phyloP scores from a whole-genome alignment of 2,113 vertebrate species.

The Glareola pratincola region DNA sequence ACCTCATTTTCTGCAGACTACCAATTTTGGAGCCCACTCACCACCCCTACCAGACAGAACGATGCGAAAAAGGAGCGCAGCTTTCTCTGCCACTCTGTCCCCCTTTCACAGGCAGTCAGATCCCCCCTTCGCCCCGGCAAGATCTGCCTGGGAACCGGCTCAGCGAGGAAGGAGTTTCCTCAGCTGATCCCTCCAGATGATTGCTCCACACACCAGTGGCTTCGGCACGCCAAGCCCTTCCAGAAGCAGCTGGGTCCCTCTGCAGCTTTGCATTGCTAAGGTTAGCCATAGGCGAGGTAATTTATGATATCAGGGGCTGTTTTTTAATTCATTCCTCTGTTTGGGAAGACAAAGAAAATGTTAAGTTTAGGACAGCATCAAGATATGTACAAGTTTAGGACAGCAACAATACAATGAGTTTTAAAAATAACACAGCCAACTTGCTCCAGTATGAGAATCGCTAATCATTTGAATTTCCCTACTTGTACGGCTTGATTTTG shows the following conservation, averaged over 20 bases:
- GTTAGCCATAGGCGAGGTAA: neutral
- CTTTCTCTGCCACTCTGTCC: neutral
- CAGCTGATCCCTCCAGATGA: neutral
- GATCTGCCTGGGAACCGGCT: fast-evolving
- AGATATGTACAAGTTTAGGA: neutral
- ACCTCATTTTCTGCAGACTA: neutral
- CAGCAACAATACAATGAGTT: neutral
- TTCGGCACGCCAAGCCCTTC: neutral
- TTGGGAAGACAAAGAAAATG: neutral
- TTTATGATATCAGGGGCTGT: neutral
- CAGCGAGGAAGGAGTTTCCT: neutral
- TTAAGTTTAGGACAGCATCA: neutral
- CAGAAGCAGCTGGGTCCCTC: neutral
- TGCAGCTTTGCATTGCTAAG: neutral
- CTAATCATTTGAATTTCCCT: neutral
- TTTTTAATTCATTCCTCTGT: neutral
- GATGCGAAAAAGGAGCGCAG: neutral
- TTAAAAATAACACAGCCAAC: neutral
- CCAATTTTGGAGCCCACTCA: neutral
- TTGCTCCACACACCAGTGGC: neutral
- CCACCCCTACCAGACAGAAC: neutral
- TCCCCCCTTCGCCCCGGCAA: fast-evolving
- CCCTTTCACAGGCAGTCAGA: neutral
- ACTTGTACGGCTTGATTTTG: neutral
- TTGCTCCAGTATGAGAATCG: neutral